phyloP scores from a whole-genome alignment of 2,888 invertebrate species.

The Trichogramma dendrolimi region DNA sequence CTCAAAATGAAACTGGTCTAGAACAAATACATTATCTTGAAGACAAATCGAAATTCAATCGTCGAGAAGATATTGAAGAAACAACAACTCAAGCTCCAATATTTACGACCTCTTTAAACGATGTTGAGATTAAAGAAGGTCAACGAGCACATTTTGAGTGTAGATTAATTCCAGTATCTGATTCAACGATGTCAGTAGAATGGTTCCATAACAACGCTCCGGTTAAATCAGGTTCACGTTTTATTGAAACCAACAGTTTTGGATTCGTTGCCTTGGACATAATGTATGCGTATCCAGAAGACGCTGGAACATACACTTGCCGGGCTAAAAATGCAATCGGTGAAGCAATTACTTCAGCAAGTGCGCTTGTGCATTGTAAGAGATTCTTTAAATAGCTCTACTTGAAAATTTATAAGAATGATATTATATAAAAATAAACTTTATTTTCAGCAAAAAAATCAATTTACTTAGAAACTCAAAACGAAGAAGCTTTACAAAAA shows the following conservation, averaged over 20 bases:
- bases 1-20: conserved; percentile 82
- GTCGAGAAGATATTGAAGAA: conserved; percentile 74
- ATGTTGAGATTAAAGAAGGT: conserved; percentile 88
- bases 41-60: conserved; percentile 73
- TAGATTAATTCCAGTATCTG: conserved; percentile 88
- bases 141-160: conserved; percentile 94
- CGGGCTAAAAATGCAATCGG: conserved; percentile 88
- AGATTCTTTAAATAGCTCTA: conserved; percentile 1
- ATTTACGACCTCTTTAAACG: conserved; percentile 88
- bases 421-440: background rate
- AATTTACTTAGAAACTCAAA: conserved; percentile 82
- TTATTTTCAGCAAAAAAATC: conserved; percentile 63
- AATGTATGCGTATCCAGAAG: conserved; percentile 91
- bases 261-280: conserved; percentile 97
- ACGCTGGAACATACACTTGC: conserved; percentile 93
- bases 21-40: conserved; percentile 87
- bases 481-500: conserved; percentile 78
- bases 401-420: conserved; percentile 3
- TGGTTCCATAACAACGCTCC: conserved; percentile 92
- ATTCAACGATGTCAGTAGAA: conserved; percentile 88
- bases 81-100: conserved; percentile 86
- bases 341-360: conserved; percentile 88
- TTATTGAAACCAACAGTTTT: conserved; percentile 93
- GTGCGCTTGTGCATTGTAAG: conserved; percentile 75
- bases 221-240: conserved; percentile 88